Percentiles rank a stretch among this genome's conserved stretches.
phyloP scores from a whole-genome alignment of 2,888 invertebrate species.

The Cyaniris semiargus region DNA sequence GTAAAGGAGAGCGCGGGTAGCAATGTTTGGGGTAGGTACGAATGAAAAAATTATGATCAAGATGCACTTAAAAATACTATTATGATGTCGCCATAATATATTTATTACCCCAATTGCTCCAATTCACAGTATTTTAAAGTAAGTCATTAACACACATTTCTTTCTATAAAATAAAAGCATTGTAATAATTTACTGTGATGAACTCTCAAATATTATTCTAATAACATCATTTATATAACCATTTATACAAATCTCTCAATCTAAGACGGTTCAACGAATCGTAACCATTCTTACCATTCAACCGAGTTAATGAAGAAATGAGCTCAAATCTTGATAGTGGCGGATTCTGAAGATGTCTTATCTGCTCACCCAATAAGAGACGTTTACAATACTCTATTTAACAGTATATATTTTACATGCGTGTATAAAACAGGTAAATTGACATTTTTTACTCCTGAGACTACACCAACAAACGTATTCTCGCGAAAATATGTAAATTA shows the following conservation, averaged over 20 bases:
- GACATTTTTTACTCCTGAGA: background rate
- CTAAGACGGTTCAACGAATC: background rate
- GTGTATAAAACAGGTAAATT: background rate
- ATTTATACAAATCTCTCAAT: background rate
- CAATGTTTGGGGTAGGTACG: no score
- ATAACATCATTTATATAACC: background rate
- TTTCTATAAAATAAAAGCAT: background rate
- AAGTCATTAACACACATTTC: background rate
- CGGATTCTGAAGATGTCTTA: background rate
- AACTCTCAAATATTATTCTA: background rate
- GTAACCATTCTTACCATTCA: no score
- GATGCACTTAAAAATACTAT: no score
- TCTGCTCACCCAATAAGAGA: background rate
- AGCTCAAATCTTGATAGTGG: constrained; percentile 1
- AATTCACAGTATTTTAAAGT: background rate
- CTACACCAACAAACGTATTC: background rate
- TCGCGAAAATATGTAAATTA: background rate
- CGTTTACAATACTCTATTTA: background rate
- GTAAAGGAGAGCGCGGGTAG: no score
- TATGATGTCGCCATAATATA: background rate
- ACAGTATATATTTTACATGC: background rate
- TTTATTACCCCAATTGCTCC: background rate
- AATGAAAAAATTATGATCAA: no score
- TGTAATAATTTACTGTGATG: background rate
- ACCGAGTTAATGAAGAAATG: background rate